These are phyloP conservation scores for Pseudobourletiella spinata DNA, from an alignment of 1,140 invertebrate species.

Conservation along the genomic window DNA sequence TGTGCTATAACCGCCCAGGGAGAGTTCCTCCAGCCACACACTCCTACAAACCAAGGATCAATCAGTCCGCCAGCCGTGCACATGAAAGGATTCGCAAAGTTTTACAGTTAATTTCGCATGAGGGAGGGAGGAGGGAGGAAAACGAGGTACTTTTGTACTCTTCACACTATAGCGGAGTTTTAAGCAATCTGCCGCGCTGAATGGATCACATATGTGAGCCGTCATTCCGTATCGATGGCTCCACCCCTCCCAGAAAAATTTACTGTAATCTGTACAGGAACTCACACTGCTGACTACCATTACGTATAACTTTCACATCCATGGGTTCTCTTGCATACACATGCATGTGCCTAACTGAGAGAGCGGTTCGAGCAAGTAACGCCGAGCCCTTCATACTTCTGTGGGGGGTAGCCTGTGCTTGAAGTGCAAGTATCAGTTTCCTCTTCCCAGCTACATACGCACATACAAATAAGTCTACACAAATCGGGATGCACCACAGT, in stretches of 20 bases:
- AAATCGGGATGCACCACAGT: not conserved
- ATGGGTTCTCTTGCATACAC: no score
- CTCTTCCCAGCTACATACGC: no score
- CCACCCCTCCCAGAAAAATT: not conserved
- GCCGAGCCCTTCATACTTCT: no score
- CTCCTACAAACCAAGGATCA: constrained; percentile 19
- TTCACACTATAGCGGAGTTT: not conserved
- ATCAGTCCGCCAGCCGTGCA: constrained; percentile 15
- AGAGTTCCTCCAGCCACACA: constrained; percentile 14
- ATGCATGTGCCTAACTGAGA: not conserved
- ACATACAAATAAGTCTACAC: no score
- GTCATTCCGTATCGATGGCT: not conserved
- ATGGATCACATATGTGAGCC: not conserved
- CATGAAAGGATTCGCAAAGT: constrained; percentile 18
- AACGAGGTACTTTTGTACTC: not conserved
- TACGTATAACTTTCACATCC: no score
- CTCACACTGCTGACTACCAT: no score
- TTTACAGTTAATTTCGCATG: constrained; percentile 17
- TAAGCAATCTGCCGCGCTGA: not conserved
- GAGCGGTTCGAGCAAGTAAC: no score
- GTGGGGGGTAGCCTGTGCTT: no score
- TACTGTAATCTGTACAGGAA: not conserved
- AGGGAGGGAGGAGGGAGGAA: not conserved
- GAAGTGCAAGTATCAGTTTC: no score
- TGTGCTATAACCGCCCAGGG: no score